These are phyloP conservation scores for Lasioglossum pauxillum DNA, from an alignment of 2,888 invertebrate genomes.

Conservation along the genomic window DNA sequence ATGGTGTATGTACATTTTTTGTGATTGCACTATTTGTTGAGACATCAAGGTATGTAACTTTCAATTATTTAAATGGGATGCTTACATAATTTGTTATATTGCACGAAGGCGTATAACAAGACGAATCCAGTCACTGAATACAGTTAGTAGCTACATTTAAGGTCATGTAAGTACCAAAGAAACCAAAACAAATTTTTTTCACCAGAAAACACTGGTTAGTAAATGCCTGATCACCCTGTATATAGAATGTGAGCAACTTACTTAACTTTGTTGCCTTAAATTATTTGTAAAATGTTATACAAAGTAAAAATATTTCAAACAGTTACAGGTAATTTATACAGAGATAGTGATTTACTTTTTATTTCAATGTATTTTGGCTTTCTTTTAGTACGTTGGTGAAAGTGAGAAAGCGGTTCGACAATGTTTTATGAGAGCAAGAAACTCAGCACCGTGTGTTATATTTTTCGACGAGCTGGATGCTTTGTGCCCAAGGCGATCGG, in stretches of 20 bases:
- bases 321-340: not conserved
- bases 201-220: not conserved
- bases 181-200: not conserved
- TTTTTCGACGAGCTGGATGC: conserved; percentile 99
- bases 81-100: not conserved
- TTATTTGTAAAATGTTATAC: not conserved
- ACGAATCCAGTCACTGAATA: not conserved
- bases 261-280: not conserved
- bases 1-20: not conserved
- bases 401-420: conserved; percentile 98
- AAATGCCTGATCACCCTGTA: too few species aligned
- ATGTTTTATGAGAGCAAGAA: conserved; percentile 96
- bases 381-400: conserved; percentile 96
- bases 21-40: not conserved
- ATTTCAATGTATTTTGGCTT: not conserved
- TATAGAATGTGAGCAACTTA: too few species aligned
- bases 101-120: not conserved
- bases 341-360: not conserved
- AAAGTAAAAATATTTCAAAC: not conserved
- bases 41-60: not conserved
- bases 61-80: not conserved
- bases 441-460: conserved; percentile 98
- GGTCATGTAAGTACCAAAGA: not conserved
- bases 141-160: not conserved
- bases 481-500: conserved; percentile 94